Evolutionary conservation across 2,797 vertebrate species (phyloP).

Genomic region (Leuciscus waleckii): DNA sequence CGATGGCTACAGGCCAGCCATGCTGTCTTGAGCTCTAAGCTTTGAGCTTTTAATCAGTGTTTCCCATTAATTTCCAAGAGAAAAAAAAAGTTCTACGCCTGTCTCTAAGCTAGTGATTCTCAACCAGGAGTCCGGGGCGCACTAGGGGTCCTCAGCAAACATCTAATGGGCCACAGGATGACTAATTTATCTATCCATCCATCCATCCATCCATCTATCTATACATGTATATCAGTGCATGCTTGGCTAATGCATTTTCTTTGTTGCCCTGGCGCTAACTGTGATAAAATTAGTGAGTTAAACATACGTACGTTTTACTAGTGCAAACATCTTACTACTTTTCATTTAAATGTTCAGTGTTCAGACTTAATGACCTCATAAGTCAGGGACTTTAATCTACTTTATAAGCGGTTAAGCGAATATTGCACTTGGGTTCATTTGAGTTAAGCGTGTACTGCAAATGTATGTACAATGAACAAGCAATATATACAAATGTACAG

Average conservation of each 20-base stretch:
- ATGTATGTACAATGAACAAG: not conserved
- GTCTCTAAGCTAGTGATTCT: not conserved
- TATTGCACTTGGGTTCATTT: slow-evolving; percentile 38
- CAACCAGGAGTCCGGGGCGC: not conserved
- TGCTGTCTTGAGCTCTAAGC: slow-evolving; percentile 31
- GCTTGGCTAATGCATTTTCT: not conserved
- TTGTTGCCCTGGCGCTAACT: not conserved
- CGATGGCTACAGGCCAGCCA: slow-evolving; percentile 47
- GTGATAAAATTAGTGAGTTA: slow-evolving; percentile 19
- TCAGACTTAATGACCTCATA: slow-evolving; percentile 27
- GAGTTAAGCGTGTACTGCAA: slow-evolving; percentile 6
- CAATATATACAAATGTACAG: not conserved
- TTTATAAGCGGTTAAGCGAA: slow-evolving; percentile 21
- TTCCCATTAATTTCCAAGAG: slow-evolving; percentile 28
- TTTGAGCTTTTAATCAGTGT: slow-evolving; percentile 44
- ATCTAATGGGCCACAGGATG: not conserved
- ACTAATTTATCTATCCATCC: not conserved
- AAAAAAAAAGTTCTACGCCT: slow-evolving; percentile 2
- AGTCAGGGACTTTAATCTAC: slow-evolving; percentile 36
- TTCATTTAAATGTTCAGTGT: slow-evolving; percentile 34
- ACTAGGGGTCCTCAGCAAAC: not conserved
- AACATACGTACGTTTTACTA: not conserved
- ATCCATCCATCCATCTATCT: not conserved
- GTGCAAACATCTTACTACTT: slow-evolving; percentile 3
- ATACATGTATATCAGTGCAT: not conserved